phyloP scores from a whole-genome alignment of 2,888 invertebrate species.

The Tubiluchus corallicola region DNA sequence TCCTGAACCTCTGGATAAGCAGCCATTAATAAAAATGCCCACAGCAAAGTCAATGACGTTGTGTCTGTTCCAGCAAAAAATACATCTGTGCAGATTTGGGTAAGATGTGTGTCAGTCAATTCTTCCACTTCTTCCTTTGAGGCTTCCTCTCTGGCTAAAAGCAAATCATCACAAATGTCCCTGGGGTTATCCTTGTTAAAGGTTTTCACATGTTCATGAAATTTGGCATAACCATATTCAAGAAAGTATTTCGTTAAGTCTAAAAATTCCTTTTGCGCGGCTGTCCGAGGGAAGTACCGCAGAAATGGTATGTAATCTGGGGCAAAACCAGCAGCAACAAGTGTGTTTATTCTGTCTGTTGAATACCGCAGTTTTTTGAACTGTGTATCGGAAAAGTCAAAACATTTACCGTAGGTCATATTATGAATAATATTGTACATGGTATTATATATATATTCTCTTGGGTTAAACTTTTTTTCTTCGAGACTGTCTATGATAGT shows the following conservation, averaged over 20 bases:
- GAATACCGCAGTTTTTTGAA: too few relatives aligned
- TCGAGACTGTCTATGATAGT: not conserved
- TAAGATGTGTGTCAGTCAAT: not conserved
- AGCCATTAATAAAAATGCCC: too few relatives aligned
- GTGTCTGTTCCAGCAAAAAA: too few relatives aligned
- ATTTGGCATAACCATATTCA: too few relatives aligned
- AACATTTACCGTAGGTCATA: not conserved
- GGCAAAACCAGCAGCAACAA: not conserved
- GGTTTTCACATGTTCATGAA: too few relatives aligned
- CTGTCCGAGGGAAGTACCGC: not conserved
- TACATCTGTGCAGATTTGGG: not conserved
- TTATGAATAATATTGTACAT: constrained; percentile 1
- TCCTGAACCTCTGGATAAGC: too few relatives aligned
- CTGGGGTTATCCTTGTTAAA: too few relatives aligned
- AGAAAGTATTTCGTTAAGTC: too few relatives aligned
- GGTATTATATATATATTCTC: not conserved
- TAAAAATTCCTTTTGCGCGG: not conserved
- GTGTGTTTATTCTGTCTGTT: too few relatives aligned
- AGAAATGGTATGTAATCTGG: not conserved
- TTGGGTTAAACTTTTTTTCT: not conserved
- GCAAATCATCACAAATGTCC: not conserved
- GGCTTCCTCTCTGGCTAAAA: not conserved
- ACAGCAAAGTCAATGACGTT: too few relatives aligned
- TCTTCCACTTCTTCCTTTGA: not conserved
- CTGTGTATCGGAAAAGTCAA: too few relatives aligned